Evolutionary conservation across 2,113 vertebrate species (phyloP).

Genomic region (Hystrix cristata): DNA sequence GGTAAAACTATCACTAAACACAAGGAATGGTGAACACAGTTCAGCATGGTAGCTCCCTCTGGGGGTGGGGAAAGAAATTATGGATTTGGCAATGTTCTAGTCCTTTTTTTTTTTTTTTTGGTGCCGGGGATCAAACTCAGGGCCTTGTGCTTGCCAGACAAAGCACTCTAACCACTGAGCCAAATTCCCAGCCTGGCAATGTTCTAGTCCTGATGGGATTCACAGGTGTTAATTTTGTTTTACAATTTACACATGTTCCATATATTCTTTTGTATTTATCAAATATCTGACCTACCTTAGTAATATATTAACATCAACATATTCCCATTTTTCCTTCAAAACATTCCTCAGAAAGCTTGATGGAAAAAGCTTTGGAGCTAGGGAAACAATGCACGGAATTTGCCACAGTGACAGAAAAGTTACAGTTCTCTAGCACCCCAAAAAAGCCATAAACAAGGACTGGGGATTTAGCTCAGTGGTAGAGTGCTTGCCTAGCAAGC

Average conservation of each 20-base stretch:
- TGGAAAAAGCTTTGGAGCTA: not conserved
- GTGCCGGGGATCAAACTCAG: too few species aligned
- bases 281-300: not conserved
- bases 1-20: constrained; percentile 41
- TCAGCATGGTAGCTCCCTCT: not conserved
- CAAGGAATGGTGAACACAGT: constrained; percentile 36
- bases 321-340: constrained; percentile 62
- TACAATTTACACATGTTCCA: not conserved
- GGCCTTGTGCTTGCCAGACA: too few species aligned
- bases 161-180: too few species aligned
- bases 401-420: not conserved
- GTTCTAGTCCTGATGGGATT: not conserved
- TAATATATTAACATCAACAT: constrained; percentile 10
- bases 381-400: not conserved
- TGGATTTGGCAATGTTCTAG: not conserved
- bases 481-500: too few species aligned
- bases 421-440: not conserved
- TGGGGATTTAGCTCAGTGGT: too few species aligned
- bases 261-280: not conserved
- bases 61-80: not conserved
- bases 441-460: not conserved
- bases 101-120: not conserved
- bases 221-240: not conserved
- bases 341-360: not conserved
- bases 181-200: not conserved